Evolutionary conservation across 2,797 vertebrate species (phyloP).

Genomic region (Pseudomugil tenellus): DNA sequence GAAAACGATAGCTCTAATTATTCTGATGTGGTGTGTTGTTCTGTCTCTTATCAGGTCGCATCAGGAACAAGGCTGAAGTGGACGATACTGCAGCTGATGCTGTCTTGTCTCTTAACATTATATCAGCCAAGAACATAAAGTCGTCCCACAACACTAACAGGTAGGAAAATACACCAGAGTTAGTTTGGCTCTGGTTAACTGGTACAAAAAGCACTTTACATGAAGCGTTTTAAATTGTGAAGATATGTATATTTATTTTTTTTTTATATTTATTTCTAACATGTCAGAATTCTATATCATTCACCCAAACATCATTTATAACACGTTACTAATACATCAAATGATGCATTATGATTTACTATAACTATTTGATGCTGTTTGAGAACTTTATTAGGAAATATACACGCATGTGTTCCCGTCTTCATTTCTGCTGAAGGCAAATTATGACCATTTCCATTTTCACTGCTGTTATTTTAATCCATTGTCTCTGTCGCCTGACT

Average conservation of each 20-base stretch:
- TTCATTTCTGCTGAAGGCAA: constrained; percentile 28
- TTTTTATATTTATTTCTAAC: neutral
- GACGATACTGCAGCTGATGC: constrained; percentile 92
- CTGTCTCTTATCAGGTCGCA: constrained; percentile 85
- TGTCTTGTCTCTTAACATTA: constrained; percentile 95
- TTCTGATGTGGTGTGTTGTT: neutral
- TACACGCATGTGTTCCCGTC: constrained; percentile 10
- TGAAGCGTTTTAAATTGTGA: neutral
- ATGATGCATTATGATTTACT: neutral
- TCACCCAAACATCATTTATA: neutral
- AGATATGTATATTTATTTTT: neutral
- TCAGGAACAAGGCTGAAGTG: constrained; percentile 93
- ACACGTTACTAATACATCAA: neutral
- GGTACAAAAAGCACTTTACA: neutral
- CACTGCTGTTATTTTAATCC: constrained; percentile 60
- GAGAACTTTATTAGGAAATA: constrained; percentile 6
- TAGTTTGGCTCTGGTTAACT: neutral
- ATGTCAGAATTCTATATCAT: neutral
- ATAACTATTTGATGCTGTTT: neutral
- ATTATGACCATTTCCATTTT: constrained; percentile 49
- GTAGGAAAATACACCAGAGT: constrained; percentile 61
- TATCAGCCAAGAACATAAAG: constrained; percentile 97
- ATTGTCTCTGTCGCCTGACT: constrained; percentile 77
- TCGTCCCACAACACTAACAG: constrained; percentile 95
- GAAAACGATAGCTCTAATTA: neutral